Evolutionary conservation across 2,888 invertebrate species (phyloP), one percentile per base, ranked within the genome.

Genomic region (Exocentrus adspersus): DNA sequence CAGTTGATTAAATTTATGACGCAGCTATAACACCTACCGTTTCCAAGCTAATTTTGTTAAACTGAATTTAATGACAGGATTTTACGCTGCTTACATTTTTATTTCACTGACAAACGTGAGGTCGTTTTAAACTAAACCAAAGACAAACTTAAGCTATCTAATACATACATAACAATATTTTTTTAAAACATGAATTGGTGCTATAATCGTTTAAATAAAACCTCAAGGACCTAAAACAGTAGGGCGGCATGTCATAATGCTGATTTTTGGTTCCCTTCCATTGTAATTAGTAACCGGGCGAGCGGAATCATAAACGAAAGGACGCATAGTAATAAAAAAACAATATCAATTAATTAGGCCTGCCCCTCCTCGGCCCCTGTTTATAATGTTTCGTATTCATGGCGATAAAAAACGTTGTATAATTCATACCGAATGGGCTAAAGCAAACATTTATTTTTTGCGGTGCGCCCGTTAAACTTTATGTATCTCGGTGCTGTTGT

Each of bases 381-480:
- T 60, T 60, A 53, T 53, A 53, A 53, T 42, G 21, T 24, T 41
- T 21, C 20, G 20, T 42, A 41, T 41, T 42, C 53, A 41, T 10
- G 37, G 54, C 48, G 28, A 48, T 61, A 61, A 61, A 60, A 42
- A 61, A 42, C 56, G 48, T 24, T 41, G 42, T 52, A 64, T 64
- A 64, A 64, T 64, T 60, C 20, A 64, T 56, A 54, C 28, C 12
- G 30, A 42, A 50, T 43, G 41, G 60, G 51, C 43, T 17, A 58
- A 60, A 41, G 60, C 56, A 56, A 60, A 50, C 60, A 64, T 64
- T 64, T 50, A 53, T 59, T 59, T 62, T 54, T 46, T 28, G 46
- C 28, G 42, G 51, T 52, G 51, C 45, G 20, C 41, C 50, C 41
- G 45, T 60, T 60, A 57, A 52, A 57, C 20, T 60, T 52, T 42